These are phyloP conservation scores for Spermophilus dauricus DNA, from an alignment of 2,113 vertebrate genomes.

Conservation along the genomic window DNA sequence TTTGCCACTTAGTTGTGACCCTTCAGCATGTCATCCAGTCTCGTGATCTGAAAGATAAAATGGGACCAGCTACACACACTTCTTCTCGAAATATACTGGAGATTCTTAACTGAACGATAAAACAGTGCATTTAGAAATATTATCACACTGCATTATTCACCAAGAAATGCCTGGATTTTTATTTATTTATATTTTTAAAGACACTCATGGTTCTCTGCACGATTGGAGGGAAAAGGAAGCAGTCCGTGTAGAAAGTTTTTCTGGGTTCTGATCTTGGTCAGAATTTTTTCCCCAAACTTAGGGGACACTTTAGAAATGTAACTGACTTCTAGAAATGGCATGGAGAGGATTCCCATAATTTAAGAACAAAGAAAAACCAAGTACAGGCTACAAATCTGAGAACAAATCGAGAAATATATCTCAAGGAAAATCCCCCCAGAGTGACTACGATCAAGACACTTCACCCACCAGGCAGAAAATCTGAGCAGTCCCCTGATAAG, in stretches of 20 bases:
- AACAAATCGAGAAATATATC: conserved; percentile 37
- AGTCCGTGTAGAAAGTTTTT: neutral
- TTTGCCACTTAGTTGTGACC: neutral
- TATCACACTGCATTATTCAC: neutral
- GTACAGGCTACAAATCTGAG: conserved; percentile 44
- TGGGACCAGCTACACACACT: neutral
- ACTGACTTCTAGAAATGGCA: neutral
- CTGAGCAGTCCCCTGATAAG: conserved; percentile 57
- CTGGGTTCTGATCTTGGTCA: neutral
- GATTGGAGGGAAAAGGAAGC: accelerated
- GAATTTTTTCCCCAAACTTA: neutral
- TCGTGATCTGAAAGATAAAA: neutral
- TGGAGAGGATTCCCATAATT: neutral
- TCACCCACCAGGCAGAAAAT: conserved; percentile 62
- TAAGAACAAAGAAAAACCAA: conserved; percentile 64
- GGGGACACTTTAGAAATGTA: neutral
- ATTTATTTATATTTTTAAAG: neutral
- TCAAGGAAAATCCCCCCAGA: neutral
- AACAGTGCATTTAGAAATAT: neutral
- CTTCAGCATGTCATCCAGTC: neutral
- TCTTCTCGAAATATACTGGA: neutral
- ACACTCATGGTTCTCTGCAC: neutral
- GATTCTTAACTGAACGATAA: neutral
- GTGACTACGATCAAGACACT: neutral
- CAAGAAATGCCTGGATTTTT: neutral